Evolutionary conservation across 2,797 vertebrate genomes (phyloP), one percentile per base, ranked within the genome.

Genomic region (Hemibagrus guttatus): DNA sequence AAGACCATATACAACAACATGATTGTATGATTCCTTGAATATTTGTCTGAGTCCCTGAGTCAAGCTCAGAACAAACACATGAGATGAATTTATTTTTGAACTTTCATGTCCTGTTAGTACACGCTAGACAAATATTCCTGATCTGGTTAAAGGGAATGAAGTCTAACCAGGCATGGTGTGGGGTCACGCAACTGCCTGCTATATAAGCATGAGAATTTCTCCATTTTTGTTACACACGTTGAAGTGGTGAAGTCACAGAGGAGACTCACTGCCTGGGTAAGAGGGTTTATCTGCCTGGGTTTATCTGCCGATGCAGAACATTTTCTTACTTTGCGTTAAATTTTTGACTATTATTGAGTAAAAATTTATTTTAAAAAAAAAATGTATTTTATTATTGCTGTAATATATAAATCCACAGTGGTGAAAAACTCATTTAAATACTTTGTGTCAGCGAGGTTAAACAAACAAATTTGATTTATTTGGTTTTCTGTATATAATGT

Each of bases 121-220:
- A 80, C 0, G 1, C 14, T 56, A 16, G 6, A 26, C 31, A 79
- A 79, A 31, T 68, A 75, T 61, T 49, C 12, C 2, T 21, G 26
- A 19, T 35, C 23, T 49, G 54, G 4, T 9, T 23, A 17, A 19
- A 83, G 2, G 23, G 23, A 66, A 87, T 76, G 49, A 46, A 74
- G 79, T 75, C 58, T n/a, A 17, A n/a, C 31, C 17, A 66, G 59
- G 49, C 66, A 80, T 86, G 80, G 28, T n/a, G 14, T 49, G 17
- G 17, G 1, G 19, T 68, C 17, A 68, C 12, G 35, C 83, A 63
- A 58, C 61, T 7, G 2, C 61, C 54, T n/a, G 13, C 8, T 6
- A 23, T 83, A 69, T 68, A 83, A 58, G 16, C 2, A 66, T 3
- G 42, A 31, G n/a, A 82, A 63, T 23, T 23, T 76, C 12, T 63